Conservation (phyloP, 2,888 invertebrate species). For the Watsonalla binaria region DNA sequence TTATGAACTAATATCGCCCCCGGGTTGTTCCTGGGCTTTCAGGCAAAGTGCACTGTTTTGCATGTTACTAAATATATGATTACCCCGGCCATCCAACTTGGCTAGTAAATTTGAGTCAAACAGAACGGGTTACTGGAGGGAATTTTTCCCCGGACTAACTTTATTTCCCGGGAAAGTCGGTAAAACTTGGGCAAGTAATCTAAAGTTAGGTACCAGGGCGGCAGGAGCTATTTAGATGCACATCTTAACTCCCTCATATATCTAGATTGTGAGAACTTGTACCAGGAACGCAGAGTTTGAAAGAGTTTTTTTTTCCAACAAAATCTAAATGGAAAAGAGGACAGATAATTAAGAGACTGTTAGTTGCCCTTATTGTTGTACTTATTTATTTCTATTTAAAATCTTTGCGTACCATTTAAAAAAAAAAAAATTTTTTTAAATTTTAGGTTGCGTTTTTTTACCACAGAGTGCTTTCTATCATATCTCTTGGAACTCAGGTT, state of each 20-base stretch:
- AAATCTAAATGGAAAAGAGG: slow-evolving; percentile 42
- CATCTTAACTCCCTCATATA: slow-evolving; percentile 77
- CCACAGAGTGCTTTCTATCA: too few species aligned
- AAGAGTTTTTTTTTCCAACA: slow-evolving; percentile 46
- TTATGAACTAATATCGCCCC: too few species aligned
- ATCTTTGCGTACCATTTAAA: too few species aligned
- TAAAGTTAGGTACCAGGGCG: slow-evolving; percentile 74
- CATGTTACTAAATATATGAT: slow-evolving; percentile 37
- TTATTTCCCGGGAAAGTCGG: slow-evolving; percentile 49
- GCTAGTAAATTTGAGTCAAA: slow-evolving; percentile 65
- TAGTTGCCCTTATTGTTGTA: too few species aligned
- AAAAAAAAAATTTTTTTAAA: too few species aligned
- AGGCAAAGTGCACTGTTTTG: slow-evolving; percentile 18
- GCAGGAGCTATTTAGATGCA: slow-evolving; percentile 77
- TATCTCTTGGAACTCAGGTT: too few species aligned
- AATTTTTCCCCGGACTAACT: slow-evolving; percentile 55
- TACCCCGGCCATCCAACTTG: slow-evolving; percentile 49
- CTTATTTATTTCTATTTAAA: too few species aligned
- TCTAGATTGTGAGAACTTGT: slow-evolving; percentile 71
- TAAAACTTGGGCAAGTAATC: slow-evolving; percentile 76
- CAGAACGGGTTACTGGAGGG: slow-evolving; percentile 62
- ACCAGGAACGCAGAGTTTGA: slow-evolving; percentile 37
- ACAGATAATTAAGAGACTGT: slow-evolving; percentile 6
- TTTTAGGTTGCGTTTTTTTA: too few species aligned
- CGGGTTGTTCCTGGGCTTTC: too few species aligned